These are phyloP conservation scores for Palythoa grandiflora DNA, from an alignment of 92 coral and sea anemone genomes.

Conservation along the genomic window DNA sequence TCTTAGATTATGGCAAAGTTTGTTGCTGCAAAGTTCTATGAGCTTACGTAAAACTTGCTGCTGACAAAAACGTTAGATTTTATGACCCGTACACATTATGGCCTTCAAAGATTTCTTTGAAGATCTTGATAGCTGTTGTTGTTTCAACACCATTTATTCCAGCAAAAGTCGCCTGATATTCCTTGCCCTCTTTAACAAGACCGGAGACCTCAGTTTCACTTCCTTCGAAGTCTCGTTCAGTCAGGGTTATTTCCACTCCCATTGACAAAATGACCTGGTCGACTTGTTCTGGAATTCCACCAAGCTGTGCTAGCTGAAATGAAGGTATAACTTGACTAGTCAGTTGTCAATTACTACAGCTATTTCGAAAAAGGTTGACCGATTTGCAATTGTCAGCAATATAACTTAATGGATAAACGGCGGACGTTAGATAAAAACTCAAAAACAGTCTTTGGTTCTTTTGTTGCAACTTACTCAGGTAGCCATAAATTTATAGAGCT, in stretches of 20 bases:
- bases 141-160: not conserved
- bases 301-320: slow-evolving; percentile 10
- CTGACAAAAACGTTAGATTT: too few species aligned
- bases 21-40: too few species aligned
- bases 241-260: slow-evolving; percentile 18
- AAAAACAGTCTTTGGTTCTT: too few species aligned
- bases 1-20: too few species aligned
- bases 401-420: too few species aligned
- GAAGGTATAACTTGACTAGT: not conserved
- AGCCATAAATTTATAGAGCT: too few species aligned
- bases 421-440: too few species aligned
- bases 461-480: too few species aligned
- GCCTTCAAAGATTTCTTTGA: not conserved
- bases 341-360: too few species aligned
- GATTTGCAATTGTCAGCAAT: too few species aligned
- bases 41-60: too few species aligned
- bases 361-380: too few species aligned
- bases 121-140: not conserved
- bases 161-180: not conserved
- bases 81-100: not conserved
- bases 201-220: not conserved
- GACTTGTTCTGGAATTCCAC: slow-evolving; percentile 2
- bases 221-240: not conserved
- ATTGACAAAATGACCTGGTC: not conserved
- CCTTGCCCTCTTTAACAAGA: not conserved